Evolutionary conservation across 1,140 invertebrate genomes (phyloP), one percentile per base, ranked within the genome.

Genomic region (Drosophila oshimai): DNA sequence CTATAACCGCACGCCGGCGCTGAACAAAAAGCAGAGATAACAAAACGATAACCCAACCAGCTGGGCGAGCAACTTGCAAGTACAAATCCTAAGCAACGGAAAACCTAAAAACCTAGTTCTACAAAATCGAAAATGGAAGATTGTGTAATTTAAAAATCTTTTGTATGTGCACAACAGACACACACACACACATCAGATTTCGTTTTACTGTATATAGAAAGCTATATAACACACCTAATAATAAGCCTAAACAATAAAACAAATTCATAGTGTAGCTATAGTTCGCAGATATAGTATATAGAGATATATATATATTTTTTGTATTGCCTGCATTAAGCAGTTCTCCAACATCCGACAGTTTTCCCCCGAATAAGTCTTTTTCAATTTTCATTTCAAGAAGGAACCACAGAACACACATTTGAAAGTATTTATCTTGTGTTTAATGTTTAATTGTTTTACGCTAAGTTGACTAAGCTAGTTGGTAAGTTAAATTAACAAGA

Each of bases 1-100:
- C 24, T 13, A 1, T 26, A 12, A 24, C 33, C 5, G 39, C 71
- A 7, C n/a, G n/a, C n/a, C n/a, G n/a, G n/a, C n/a, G n/a, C n/a
- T n/a, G n/a, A 17, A 36, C 7, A 26, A 28, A 17, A 13, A 29
- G 12, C 17, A 7, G 3, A 15, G 12, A 20, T 4, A 13, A 31
- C 3, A 10, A 26, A 46, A 36, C n/a, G n/a, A 28, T 36, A 47
- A n/a, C 29, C 31, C 17, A 50, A 12, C 20, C 31, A 33, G 17
- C 24, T 28, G 50, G 31, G 64, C 49, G 50, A 70, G 64, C 55
- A 72, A 72, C 58, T 61, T 72, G 45, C 68, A 72, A 72, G 68
- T 72, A 72, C 68, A 72, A 72, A 72, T 72, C 68, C 53, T 2
- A 70, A 57, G 51, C 67, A 70, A 69, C 62, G 42, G 31, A 69